Evolutionary conservation across 1,140 invertebrate genomes (phyloP).

Genomic region (Vanessa atalanta): DNA sequence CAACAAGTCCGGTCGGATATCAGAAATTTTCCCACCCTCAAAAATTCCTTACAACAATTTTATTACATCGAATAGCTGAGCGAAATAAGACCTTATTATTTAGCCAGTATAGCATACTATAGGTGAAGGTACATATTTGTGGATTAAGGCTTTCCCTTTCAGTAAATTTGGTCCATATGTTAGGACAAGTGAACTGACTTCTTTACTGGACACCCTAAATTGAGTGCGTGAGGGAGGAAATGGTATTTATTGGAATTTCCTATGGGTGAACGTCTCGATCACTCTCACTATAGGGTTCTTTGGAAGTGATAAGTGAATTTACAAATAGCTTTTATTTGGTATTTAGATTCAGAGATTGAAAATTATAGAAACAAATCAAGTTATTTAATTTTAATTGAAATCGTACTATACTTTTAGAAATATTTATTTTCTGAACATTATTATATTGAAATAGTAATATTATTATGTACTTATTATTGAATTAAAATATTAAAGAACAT

Average conservation of each 20-base stretch:
- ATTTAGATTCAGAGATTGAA: constrained; percentile 2
- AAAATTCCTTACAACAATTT: constrained; percentile 49
- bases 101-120: constrained; percentile 14
- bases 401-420: not conserved
- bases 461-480: too few relatives aligned
- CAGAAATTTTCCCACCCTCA: constrained; percentile 67
- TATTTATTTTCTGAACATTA: too few relatives aligned
- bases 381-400: constrained; percentile 9
- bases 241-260: constrained; percentile 73
- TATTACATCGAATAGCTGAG: not conserved
- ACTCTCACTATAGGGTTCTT: constrained; percentile 15
- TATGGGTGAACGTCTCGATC: constrained; percentile 47
- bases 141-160: constrained; percentile 43
- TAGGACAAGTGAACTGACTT: constrained; percentile 69
- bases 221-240: constrained; percentile 63
- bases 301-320: constrained; percentile 20
- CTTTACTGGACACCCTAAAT: constrained; percentile 75
- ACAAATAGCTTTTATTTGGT: constrained; percentile 9
- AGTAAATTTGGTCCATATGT: constrained; percentile 70
- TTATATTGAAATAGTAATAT: too few relatives aligned
- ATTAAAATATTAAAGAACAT: too few relatives aligned
- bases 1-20: constrained; percentile 71
- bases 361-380: constrained; percentile 1
- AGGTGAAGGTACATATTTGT: constrained; percentile 12
- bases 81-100: constrained; percentile 38